Percentiles rank a stretch among this genome's conserved stretches.
phyloP scores from a whole-genome alignment of 2,888 invertebrate genomes.

The Corbicula japonica region DNA sequence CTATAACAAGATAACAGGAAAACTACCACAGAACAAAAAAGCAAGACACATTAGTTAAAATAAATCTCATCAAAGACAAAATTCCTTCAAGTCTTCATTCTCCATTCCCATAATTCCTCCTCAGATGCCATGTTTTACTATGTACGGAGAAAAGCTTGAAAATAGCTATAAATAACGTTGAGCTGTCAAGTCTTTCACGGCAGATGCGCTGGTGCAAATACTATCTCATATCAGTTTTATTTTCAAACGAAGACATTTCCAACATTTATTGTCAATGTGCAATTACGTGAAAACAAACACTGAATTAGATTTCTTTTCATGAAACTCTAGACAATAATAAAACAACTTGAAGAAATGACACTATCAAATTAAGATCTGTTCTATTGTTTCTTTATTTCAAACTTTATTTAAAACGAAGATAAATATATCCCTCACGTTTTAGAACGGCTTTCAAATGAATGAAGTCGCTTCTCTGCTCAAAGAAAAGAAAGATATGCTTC shows the following conservation, averaged over 20 bases:
- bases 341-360: constrained; percentile 64
- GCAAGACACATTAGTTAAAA: too few relatives aligned
- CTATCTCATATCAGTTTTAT: constrained; percentile 46
- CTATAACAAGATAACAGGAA: too few relatives aligned
- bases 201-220: constrained; percentile 32
- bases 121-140: constrained; percentile 16
- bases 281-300: constrained; percentile 67
- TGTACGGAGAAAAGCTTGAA: constrained; percentile 13
- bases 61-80: too few relatives aligned
- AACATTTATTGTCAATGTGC: constrained; percentile 62
- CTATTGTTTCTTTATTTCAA: constrained; percentile 57
- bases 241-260: constrained; percentile 57
- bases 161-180: constrained; percentile 17
- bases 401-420: constrained; percentile 49
- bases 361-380: constrained; percentile 59
- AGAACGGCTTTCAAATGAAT: constrained; percentile 32
- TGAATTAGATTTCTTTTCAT: constrained; percentile 67
- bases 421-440: constrained; percentile 54
- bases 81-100: too few relatives aligned
- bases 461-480: constrained; percentile 15
- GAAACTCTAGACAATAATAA: constrained; percentile 69
- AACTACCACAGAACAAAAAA: too few relatives aligned
- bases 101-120: too few relatives aligned
- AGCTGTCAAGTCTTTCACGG: constrained; percentile 28
- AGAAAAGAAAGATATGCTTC: constrained; percentile 32